phyloP scores from a whole-genome alignment of 2,113 vertebrate species.

The Passer domesticus region DNA sequence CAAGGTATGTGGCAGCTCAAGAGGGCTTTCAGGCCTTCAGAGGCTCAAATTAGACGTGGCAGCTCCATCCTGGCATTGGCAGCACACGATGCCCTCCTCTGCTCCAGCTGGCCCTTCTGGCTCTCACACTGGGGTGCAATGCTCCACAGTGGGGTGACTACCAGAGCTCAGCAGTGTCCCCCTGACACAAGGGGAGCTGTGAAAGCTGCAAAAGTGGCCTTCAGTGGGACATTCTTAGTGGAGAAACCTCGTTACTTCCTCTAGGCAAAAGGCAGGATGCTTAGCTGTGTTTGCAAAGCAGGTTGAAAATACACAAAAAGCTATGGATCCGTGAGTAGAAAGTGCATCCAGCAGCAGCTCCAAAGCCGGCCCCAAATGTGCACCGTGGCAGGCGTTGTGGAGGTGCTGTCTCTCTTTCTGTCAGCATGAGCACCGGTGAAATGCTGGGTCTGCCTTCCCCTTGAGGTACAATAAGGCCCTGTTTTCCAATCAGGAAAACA shows the following conservation, averaged over 20 bases:
- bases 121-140: accelerated
- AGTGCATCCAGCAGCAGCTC: neutral
- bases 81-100: accelerated
- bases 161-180: neutral
- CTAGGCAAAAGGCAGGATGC: accelerated
- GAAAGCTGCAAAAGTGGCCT: neutral
- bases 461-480: neutral
- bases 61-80: neutral
- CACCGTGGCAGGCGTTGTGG: accelerated
- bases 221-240: neutral
- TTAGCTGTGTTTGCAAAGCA: neutral
- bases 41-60: neutral
- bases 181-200: neutral
- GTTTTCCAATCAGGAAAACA: neutral
- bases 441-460: accelerated
- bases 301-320: neutral
- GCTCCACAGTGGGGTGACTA: neutral
- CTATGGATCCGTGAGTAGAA: neutral
- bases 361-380: neutral
- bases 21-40: neutral
- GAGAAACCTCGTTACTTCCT: accelerated
- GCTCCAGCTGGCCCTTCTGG: neutral
- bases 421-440: accelerated
- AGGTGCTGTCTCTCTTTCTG: neutral
- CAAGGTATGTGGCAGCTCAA: neutral